Base-by-base conservation (phyloP, 2,113 vertebrate species). In the Megaptera novaeangliae region DNA sequence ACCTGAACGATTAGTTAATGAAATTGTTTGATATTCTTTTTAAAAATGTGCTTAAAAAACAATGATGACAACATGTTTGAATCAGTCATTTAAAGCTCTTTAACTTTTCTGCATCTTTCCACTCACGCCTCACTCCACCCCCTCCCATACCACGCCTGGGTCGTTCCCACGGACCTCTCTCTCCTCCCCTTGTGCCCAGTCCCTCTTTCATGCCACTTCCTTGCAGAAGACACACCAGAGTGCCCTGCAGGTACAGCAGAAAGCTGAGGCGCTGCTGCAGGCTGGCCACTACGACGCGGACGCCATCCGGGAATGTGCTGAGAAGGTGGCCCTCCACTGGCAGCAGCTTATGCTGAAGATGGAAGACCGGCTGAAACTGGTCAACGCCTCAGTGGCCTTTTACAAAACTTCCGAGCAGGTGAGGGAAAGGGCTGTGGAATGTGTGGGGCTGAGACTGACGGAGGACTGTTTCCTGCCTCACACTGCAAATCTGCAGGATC, bases 381-480 rank as follows among this genome's bases (percentile, higher is more conserved):
- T 99, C 95, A 99, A 99, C 0, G 99, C 99, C 25, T 99, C 99
- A 0, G 99, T 99, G 96, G 99, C 99, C 96, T 99, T 99, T 97
- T 99, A 99, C 97, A 99, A 99, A 98, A 99, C 99, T 1, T 99
- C 99, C 5, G 99, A 99, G 96, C 99, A 99, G 99, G 99, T 99
- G 96, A 99, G 99, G 31, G 75, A 59, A 59, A 66, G 25, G 46
- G 36, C 23, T 57, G 15, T n/a, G n/a, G 49, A 34, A 3, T 3
- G 0, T 5, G 36, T 27, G 39, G 41, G 72, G 14, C 39, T 36
- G 87, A 63, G 64, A 52, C 14, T 36, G 39, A 27, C 10, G 13
- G 18, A 80, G n/a, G 71, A 23, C 41, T 21, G 0, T 59, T 81
- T 87, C 41, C 91, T 85, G 11, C 31, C 52, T 61, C 55, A n/a